Percentiles rank a stretch among this genome's conserved stretches.
phyloP scores from a whole-genome alignment of 1,140 invertebrate species.

The Melipona quadrifasciata region DNA sequence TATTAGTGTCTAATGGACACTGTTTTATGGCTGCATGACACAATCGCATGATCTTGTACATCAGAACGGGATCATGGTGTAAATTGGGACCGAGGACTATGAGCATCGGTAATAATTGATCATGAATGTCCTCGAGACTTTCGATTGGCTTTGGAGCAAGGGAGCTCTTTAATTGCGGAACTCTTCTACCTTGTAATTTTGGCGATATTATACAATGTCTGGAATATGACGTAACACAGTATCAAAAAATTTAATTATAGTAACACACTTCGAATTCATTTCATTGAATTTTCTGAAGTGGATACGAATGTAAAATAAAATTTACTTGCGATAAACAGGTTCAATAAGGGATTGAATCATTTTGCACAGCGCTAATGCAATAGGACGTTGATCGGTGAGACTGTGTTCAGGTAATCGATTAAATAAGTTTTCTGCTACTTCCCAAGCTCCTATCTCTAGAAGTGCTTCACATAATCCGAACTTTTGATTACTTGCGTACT shows the following conservation, averaged over 20 bases:
- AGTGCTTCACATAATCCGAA: slow-evolving; percentile 95
- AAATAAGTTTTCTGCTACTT: slow-evolving; percentile 90
- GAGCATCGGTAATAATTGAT: slow-evolving; percentile 93
- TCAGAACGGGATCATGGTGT: slow-evolving; percentile 92
- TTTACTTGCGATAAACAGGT: slow-evolving; percentile 91
- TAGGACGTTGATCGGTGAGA: slow-evolving; percentile 89
- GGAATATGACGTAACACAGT: slow-evolving; percentile 61
- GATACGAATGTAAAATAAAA: background rate
- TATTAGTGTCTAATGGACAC: slow-evolving; percentile 75
- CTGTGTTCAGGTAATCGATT: slow-evolving; percentile 91
- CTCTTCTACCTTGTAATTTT: slow-evolving; percentile 85
- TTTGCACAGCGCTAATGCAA: slow-evolving; percentile 90
- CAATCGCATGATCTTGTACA: slow-evolving; percentile 92
- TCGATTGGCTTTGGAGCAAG: slow-evolving; percentile 84
- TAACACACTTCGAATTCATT: background rate
- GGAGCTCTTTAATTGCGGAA: slow-evolving; percentile 83
- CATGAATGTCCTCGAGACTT: slow-evolving; percentile 88
- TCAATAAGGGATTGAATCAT: slow-evolving; percentile 94
- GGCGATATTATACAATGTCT: slow-evolving; percentile 88
- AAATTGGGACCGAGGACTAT: slow-evolving; percentile 93
- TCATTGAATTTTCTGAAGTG: background rate
- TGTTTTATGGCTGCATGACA: slow-evolving; percentile 82
- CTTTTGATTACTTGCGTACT: slow-evolving; percentile 94
- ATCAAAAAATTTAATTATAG: background rate
- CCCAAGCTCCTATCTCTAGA: slow-evolving; percentile 94